These are phyloP conservation scores for Dromococcyx pavoninus DNA, from an alignment of 2,797 vertebrate genomes.

Conservation along the genomic window DNA sequence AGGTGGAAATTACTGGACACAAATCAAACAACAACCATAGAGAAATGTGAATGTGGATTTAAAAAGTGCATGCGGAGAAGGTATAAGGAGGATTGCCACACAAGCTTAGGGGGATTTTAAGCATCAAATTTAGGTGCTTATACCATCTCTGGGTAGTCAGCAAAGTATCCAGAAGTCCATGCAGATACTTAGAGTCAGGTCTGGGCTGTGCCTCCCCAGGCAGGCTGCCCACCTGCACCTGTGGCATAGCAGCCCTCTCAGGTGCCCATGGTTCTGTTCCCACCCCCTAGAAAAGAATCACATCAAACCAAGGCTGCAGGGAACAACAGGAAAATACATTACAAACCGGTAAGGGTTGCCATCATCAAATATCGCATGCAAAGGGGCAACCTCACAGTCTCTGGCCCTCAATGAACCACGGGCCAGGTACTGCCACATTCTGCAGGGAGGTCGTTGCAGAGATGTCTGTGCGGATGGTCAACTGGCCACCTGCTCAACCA, in stretches of 20 bases:
- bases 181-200: background rate
- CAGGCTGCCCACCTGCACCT: fast-evolving
- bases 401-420: fast-evolving
- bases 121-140: background rate
- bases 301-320: background rate
- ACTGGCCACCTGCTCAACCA: background rate
- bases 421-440: background rate
- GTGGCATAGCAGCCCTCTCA: background rate
- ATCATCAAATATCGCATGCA: fast-evolving
- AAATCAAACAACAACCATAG: background rate
- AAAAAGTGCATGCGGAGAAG: background rate
- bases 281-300: background rate
- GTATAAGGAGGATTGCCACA: background rate
- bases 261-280: fast-evolving
- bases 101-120: background rate
- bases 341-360: background rate
- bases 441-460: background rate
- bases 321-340: background rate
- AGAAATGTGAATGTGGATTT: background rate
- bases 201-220: background rate
- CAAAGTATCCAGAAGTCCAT: background rate
- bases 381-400: background rate
- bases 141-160: background rate
- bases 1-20: background rate
- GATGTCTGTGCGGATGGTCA: background rate